Evolutionary conservation across 2,113 vertebrate genomes (phyloP).

Genomic region (Heloderma charlesbogerti): DNA sequence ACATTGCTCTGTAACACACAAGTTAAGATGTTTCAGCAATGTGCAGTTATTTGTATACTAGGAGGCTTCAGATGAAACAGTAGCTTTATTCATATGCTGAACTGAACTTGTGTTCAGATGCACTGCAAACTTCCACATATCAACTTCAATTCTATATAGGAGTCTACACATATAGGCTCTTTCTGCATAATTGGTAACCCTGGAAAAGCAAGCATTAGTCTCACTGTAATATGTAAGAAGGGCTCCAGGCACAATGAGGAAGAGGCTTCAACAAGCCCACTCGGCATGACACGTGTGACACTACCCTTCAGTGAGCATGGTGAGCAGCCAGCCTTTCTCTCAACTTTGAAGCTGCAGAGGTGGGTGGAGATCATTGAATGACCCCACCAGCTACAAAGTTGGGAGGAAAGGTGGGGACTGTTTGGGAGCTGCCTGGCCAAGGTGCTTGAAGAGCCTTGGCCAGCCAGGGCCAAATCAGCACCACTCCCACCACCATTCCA

Average conservation of each 20-base stretch:
- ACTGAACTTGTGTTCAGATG: not conserved
- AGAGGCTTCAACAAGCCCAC: not conserved
- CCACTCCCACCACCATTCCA: not conserved
- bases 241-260: not conserved
- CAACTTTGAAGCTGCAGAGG: not conserved
- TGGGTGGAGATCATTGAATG: not conserved
- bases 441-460: no score
- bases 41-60: not conserved
- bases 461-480: not conserved
- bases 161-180: no score
- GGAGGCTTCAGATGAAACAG: not conserved
- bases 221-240: not conserved
- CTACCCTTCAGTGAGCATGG: not conserved
- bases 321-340: not conserved
- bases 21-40: constrained; percentile 3
- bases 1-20: constrained; percentile 85
- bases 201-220: not conserved
- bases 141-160: no score
- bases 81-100: not conserved
- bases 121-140: no score
- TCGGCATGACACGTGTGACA: not conserved
- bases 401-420: not conserved
- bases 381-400: not conserved
- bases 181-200: not conserved
- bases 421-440: no score